These are phyloP conservation scores for Coranthus polyacanthus DNA, from an alignment of 2,797 vertebrate species.

Conservation along the genomic window DNA sequence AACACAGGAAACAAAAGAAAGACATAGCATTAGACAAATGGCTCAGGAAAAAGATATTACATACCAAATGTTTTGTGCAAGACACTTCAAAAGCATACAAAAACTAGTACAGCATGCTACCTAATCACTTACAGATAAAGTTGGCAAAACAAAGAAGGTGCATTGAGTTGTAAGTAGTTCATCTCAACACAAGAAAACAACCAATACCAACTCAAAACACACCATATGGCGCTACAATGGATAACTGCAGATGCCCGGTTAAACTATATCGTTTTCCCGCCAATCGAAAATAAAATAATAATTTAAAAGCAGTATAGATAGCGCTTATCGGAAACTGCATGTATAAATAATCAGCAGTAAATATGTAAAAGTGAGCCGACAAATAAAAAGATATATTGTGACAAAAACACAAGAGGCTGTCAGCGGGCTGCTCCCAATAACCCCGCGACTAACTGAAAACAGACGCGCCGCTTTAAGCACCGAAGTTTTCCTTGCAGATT, in stretches of 20 bases:
- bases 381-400: accelerated
- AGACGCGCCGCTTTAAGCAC: constrained; percentile 34
- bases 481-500: constrained; percentile 32
- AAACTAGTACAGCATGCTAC: neutral
- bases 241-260: constrained; percentile 11
- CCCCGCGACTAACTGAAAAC: constrained; percentile 50
- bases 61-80: neutral
- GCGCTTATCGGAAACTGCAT: accelerated
- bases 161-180: too few species aligned
- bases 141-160: accelerated
- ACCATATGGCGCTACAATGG: accelerated
- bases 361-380: accelerated
- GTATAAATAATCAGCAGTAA: accelerated
- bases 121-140: neutral
- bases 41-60: too few species aligned
- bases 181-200: neutral
- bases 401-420: constrained; percentile 11
- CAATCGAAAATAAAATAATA: constrained; percentile 50
- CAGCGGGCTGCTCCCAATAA: constrained; percentile 12
- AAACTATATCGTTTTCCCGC: constrained; percentile 63
- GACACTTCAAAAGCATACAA: neutral
- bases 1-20: neutral
- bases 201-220: too few species aligned
- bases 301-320: neutral
- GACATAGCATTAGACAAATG: neutral